phyloP scores from a whole-genome alignment of 2,113 vertebrate species.

The Typhlomys cinereus region DNA sequence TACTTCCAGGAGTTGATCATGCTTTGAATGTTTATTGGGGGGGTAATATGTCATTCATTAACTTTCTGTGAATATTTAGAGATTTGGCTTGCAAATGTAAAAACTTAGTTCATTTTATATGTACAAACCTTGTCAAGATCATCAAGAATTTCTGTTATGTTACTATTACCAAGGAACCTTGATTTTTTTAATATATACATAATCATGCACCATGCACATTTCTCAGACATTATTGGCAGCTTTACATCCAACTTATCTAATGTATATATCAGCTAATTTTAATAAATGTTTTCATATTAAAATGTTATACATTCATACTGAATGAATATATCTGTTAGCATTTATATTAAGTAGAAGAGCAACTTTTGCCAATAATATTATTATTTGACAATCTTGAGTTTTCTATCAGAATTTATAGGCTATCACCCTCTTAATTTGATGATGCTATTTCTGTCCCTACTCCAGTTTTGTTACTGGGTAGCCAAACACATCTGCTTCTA shows the following conservation, averaged over 20 bases:
- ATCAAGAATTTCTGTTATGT: not conserved
- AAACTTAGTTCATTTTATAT: conserved; percentile 3
- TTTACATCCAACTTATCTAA: conserved; percentile 31
- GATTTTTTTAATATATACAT: conserved; percentile 47
- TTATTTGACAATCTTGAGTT: no score
- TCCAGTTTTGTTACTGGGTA: no score
- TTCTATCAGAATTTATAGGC: no score
- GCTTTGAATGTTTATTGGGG: not conserved
- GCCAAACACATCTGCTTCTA: no score
- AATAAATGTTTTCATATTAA: no score
- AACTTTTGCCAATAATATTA: no score
- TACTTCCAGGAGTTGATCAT: not conserved
- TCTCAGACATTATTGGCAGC: conserved; percentile 43
- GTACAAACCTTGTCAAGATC: not conserved
- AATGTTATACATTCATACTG: not conserved
- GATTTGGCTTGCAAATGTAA: conserved; percentile 11
- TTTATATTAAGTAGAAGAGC: not conserved
- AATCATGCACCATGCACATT: not conserved
- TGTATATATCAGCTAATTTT: not conserved
- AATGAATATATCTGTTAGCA: conserved; percentile 8
- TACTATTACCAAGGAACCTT: not conserved
- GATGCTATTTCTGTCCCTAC: no score
- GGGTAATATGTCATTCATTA: not conserved
- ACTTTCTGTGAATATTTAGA: conserved; percentile 9
- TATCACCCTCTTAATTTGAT: no score